Evolutionary conservation across 2,888 invertebrate genomes (phyloP), one percentile per base, ranked within the genome.

Genomic region (Congeria kusceri): DNA sequence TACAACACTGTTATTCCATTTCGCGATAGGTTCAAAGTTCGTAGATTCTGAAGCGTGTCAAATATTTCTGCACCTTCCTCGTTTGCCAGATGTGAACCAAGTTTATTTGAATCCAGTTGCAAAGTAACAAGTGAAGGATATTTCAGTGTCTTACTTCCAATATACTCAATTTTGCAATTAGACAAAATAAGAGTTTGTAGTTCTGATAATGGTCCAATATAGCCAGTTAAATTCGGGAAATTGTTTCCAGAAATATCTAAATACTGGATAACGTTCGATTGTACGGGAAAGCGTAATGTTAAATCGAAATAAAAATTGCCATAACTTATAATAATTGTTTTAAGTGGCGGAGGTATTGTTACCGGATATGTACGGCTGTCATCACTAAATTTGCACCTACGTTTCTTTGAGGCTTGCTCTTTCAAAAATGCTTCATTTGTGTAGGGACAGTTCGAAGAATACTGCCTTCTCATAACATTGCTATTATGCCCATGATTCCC

Each of bases 161-260:
- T 75, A 49, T 20, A 25, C 4, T 39, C 56, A 44, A 70, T 64
- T 46, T 65, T 61, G 27, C 75, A 75, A 23, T 53, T 57, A 29
- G 81, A 82, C 11, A 82, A 18, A 44, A 67, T 44, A 11, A 77
- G 3, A 23, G 58, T 32, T 44, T 63, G 59, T n/a, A 81, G 39
- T 3, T 62, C 56, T 11, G 57, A 25, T 44, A 77, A 46, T 7
- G 59, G 49, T 4, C 66, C 64, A 23, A 81, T 44, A 0, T 65
- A 63, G 27, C 81, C 81, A 15, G 11, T 47, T 53, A 44, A 59
- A 20, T 49, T 2, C 7, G 46, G 15, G 5, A 78, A 44, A 29
- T 63, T 39, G 44, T 78, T 78, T 49, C 69, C 73, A 1, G 77
- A 78, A 23, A 73, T n/a, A 56, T 78, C 69, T 5, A 73, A 3